Evolutionary conservation across 2,888 invertebrate genomes (phyloP), one percentile per base, ranked within the genome.

Genomic region (Amorpha juglandis): DNA sequence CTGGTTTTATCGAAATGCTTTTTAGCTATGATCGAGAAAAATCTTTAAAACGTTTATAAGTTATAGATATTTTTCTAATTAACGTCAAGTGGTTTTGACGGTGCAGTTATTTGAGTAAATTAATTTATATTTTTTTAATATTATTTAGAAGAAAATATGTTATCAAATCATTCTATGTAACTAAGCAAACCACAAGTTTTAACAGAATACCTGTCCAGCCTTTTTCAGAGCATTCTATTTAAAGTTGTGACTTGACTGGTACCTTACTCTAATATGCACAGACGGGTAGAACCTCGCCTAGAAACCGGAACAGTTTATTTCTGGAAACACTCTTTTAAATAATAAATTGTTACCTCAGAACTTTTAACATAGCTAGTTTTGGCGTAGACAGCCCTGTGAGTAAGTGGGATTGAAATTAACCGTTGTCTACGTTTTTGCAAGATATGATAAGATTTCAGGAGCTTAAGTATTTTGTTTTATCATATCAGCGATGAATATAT

Each of bases 401-500:
- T 87, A 86, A 89, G 88, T 84, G 87, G 83, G 86, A 90, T 90
- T 89, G 85, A 88, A 90, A 90, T 89, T 89, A 89, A 88, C 89
- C 86, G 88, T 82, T 82, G 79, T 82, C 81, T 78, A 78, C 78
- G 83, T 84, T 87, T 87, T 87, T 86, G 86, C 83, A 78, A 79
- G 79, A 77, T 78, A 58, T 64, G n/a, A 12, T 33, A 14, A 35
- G 58, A 48, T 65, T 65, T 64, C 19, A 35, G 35, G 11, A 33
- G 55, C 55, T 58, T 55, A 55, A 58, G 19, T 35, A 48, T 58
- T 65, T 58, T 48, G 58, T 65, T 16, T 58, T 27, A 21, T 65
- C 35, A 21, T 58, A 65, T 65, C 64, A 16, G 48, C 33, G 47
- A 58, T 58, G 55, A 48, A 42, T 58, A 2, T 58, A 42, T 55